Evolutionary conservation across 2,113 vertebrate genomes (phyloP).

Genomic region (Epinephelus cyanopodus): DNA sequence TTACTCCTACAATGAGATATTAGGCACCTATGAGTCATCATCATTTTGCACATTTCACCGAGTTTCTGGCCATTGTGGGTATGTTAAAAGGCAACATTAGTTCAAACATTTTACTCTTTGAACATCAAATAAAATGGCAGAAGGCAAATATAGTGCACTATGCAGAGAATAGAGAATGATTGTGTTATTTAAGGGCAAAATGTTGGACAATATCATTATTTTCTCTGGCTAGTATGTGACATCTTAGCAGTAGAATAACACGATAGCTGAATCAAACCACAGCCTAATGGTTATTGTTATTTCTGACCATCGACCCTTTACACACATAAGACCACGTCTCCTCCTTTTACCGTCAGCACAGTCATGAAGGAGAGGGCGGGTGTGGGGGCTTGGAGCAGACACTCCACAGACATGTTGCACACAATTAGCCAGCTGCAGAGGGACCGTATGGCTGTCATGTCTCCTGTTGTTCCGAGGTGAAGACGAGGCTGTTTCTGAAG

Average conservation of each 20-base stretch:
- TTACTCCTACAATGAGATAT: neutral
- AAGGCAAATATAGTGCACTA: neutral
- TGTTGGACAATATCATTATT: neutral
- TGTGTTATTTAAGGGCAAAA: conserved; percentile 10
- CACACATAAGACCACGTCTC: conserved; percentile 5
- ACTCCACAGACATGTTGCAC: conserved; percentile 66
- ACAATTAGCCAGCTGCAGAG: conserved; percentile 77
- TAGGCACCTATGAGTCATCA: neutral
- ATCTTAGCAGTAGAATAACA: conserved; percentile 23
- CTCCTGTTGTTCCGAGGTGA: conserved; percentile 76
- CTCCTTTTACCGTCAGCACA: conserved; percentile 39
- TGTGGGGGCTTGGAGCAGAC: conserved; percentile 9
- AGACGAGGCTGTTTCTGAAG: conserved; percentile 74
- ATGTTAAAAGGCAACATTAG: neutral
- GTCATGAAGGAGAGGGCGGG: conserved; percentile 3
- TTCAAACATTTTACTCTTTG: neutral
- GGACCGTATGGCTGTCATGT: conserved; percentile 82
- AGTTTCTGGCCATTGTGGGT: neutral
- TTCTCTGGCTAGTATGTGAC: neutral
- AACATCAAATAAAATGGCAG: neutral
- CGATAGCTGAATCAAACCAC: conserved; percentile 10
- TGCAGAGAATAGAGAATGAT: neutral
- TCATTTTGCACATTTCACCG: neutral
- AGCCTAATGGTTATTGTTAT: conserved; percentile 35
- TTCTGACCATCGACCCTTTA: conserved; percentile 23